These are phyloP conservation scores for Petrocephalus zakoni DNA, from an alignment of 2,113 vertebrate species.

Conservation along the genomic window DNA sequence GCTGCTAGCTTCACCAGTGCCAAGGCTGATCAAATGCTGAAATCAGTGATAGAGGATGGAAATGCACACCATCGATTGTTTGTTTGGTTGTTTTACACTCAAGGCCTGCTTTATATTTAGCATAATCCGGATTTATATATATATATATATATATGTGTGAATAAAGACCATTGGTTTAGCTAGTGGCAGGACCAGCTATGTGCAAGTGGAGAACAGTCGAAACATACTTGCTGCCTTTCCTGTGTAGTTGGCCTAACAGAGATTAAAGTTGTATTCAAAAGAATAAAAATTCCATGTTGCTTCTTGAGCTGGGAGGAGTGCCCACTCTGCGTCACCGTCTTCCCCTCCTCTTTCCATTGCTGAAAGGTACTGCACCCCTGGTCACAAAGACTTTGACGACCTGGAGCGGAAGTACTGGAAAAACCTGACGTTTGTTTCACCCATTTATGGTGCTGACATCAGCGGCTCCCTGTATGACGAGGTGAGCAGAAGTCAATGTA, in stretches of 20 bases:
- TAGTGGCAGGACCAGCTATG: neutral
- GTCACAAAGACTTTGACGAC: constrained; percentile 93
- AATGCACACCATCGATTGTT: neutral
- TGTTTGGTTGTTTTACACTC: neutral
- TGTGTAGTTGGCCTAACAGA: neutral
- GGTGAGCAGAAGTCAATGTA: constrained; percentile 55
- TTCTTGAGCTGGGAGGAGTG: neutral
- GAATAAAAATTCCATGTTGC: neutral
- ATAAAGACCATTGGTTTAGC: neutral
- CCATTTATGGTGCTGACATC: constrained; percentile 94
- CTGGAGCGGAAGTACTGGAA: constrained; percentile 98
- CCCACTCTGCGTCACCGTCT: neutral
- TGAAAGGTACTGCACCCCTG: constrained; percentile 86
- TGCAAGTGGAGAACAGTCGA: neutral
- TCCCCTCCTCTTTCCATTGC: neutral
- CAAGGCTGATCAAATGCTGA: neutral
- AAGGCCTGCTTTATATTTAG: neutral
- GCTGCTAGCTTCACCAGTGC: neutral
- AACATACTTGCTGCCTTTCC: neutral
- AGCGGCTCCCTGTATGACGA: constrained; percentile 92
- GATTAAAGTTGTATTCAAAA: neutral
- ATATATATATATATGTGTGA: neutral
- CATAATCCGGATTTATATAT: neutral
- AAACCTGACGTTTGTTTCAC: constrained; percentile 91
- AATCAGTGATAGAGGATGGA: neutral